Conservation (phyloP, 2,113 vertebrate species). For the Diglossa brunneiventris region DNA sequence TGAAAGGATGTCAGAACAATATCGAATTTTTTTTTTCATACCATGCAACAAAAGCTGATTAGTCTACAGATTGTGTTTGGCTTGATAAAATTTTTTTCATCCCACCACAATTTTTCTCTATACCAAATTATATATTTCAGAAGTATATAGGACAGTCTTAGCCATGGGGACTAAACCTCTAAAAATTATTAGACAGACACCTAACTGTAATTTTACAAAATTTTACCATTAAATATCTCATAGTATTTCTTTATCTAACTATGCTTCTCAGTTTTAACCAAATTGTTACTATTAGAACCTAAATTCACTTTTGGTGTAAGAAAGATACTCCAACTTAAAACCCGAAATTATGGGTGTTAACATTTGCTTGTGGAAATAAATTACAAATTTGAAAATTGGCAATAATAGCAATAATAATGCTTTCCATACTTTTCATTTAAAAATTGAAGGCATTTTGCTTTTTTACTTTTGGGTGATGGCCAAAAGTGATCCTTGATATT, state of each 20-base stretch:
- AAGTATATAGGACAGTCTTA: neutral
- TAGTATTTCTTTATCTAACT: neutral
- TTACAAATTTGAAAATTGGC: neutral
- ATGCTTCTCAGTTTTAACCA: neutral
- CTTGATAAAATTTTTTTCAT: neutral
- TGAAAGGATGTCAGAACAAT: neutral
- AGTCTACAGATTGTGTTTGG: neutral
- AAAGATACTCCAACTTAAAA: neutral
- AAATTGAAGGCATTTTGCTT: neutral
- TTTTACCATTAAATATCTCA: neutral
- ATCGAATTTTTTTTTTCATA: neutral
- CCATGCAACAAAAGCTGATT: neutral
- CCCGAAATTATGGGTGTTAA: neutral
- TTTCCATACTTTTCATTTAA: neutral
- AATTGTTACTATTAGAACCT: neutral
- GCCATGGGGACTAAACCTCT: neutral
- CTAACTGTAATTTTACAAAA: neutral
- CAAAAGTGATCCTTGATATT: neutral
- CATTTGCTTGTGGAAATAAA: neutral
- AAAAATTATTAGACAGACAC: neutral
- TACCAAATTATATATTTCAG: neutral
- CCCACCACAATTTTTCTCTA: neutral
- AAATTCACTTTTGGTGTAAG: neutral
- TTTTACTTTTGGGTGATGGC: neutral
- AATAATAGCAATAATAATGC: neutral